Percentiles rank a stretch among this genome's conserved stretches.
These are phyloP conservation scores for Trachythela sp. DNA, from an alignment of 64 coral and sea anemone species.

Conservation along the genomic window DNA sequence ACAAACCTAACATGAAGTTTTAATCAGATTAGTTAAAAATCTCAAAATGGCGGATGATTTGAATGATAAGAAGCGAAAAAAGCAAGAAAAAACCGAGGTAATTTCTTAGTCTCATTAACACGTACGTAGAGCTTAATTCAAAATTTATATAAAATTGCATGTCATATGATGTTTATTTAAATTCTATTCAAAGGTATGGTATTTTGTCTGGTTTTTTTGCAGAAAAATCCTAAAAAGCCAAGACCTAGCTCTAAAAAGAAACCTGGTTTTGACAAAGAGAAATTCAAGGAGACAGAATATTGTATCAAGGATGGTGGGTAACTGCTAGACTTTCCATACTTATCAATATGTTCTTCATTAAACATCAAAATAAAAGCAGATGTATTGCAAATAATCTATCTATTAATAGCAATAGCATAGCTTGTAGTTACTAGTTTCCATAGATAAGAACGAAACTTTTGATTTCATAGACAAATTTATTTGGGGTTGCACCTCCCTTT, in stretches of 20 bases:
- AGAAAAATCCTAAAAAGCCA: conserved; percentile 44
- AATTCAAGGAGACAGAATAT: conserved; percentile 64
- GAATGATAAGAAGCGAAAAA: not conserved
- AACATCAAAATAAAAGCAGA: too few relatives aligned
- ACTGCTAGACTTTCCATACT: too few relatives aligned
- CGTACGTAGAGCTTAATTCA: not conserved
- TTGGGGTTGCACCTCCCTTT: too few relatives aligned
- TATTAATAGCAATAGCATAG: too few relatives aligned
- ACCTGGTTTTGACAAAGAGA: conserved; percentile 74
- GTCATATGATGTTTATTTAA: not conserved
- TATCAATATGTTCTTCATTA: not conserved
- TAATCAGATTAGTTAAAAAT: not conserved
- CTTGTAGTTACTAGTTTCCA: too few relatives aligned
- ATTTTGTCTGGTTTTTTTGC: not conserved
- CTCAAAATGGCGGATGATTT: not conserved
- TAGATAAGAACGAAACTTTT: too few relatives aligned
- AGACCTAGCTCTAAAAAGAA: conserved; percentile 51
- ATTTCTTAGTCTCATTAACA: not conserved
- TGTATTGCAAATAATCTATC: too few relatives aligned
- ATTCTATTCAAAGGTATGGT: not conserved
- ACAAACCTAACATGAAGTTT: not conserved
- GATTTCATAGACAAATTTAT: too few relatives aligned
- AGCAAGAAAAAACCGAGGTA: not conserved
- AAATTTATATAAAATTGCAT: too few relatives aligned
- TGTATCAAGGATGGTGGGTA: conserved; percentile 76